These are phyloP conservation scores for Lysandra bellargus DNA, from an alignment of 2,888 invertebrate species.

Conservation along the genomic window DNA sequence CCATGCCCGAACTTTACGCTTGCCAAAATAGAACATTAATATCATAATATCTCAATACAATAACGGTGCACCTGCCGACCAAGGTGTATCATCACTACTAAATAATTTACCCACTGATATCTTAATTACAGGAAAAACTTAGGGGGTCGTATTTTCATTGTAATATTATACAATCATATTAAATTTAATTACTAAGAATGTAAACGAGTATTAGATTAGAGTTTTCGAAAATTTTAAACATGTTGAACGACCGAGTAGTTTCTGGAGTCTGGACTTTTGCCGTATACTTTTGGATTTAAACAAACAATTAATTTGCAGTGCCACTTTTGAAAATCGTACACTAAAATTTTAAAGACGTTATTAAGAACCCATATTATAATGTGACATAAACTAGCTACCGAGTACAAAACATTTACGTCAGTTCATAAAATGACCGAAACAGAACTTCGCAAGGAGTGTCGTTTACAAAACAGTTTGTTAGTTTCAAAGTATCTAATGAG, in stretches of 20 bases:
- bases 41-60: conserved; percentile 65
- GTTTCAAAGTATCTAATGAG: conserved; percentile 51
- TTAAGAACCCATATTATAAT: not conserved
- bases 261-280: not conserved
- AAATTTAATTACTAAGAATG: not conserved
- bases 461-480: conserved; percentile 29
- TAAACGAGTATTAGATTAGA: not conserved
- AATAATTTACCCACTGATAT: conserved; percentile 18
- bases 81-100: conserved; percentile 23
- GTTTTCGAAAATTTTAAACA: not conserved
- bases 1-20: conserved; percentile 57
- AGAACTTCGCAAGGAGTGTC: conserved; percentile 13
- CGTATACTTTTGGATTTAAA: not conserved
- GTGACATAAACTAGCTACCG: not conserved
- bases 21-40: conserved; percentile 80
- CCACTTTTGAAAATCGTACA: not conserved
- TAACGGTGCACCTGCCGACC: conserved; percentile 56
- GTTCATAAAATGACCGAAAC: conserved; percentile 1
- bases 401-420: not conserved
- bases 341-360: not conserved
- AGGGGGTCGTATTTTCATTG: conserved; percentile 10
- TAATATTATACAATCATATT: not conserved
- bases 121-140: conserved; percentile 20
- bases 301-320: not conserved
- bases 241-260: not conserved